Evolutionary conservation across 2,888 invertebrate species (phyloP).

Genomic region (Sminthurides aquaticus): DNA sequence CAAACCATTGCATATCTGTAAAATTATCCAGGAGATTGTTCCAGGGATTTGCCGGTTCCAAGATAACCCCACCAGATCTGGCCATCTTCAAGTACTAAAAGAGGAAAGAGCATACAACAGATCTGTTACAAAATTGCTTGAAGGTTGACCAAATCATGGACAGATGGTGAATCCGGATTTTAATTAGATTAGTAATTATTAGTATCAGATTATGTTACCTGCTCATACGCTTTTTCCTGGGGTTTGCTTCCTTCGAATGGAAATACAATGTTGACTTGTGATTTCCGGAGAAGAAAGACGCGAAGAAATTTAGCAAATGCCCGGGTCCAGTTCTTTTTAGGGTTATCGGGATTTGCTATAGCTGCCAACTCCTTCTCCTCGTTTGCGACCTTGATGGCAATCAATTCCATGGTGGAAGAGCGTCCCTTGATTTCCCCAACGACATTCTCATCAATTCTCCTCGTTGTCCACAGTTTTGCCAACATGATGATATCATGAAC

Average conservation of each 20-base stretch:
- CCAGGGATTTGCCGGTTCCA: not conserved
- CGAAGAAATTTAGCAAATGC: not conserved
- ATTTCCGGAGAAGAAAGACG: too few species aligned
- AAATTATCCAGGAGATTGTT: not conserved
- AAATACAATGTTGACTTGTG: not conserved
- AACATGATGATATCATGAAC: not conserved
- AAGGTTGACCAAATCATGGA: not conserved
- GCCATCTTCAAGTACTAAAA: too few species aligned
- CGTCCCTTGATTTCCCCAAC: not conserved
- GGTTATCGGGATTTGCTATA: not conserved
- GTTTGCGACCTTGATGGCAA: not conserved
- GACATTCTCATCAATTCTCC: not conserved
- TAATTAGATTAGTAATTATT: not conserved
- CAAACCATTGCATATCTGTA: not conserved
- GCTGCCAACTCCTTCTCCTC: too few species aligned
- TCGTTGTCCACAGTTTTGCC: not conserved
- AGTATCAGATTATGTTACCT: too few species aligned
- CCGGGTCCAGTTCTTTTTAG: not conserved
- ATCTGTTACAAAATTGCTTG: not conserved
- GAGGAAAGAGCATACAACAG: not conserved
- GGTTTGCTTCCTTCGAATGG: too few species aligned
- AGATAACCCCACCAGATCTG: not conserved
- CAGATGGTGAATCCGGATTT: not conserved
- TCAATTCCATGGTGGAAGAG: not conserved
- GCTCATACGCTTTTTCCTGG: not conserved